A percentile compares a stretch with the other conserved stretches of the same genome.
These are phyloP conservation scores for Chloropsis cyanopogon DNA, from an alignment of 2,113 vertebrate genomes.

Conservation along the genomic window DNA sequence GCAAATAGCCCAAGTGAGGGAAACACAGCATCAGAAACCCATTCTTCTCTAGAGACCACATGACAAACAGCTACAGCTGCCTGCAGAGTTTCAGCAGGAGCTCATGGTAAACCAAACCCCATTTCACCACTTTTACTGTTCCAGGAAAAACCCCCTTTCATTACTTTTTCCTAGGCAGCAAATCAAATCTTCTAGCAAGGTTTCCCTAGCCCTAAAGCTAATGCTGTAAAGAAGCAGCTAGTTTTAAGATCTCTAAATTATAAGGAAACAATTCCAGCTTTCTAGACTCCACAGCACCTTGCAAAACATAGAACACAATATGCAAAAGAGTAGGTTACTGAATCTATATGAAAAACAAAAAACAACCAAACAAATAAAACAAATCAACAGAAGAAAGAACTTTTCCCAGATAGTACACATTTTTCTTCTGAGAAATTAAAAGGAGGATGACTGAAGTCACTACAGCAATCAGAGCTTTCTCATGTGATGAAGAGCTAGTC, in stretches of 20 bases:
- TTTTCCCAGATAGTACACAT: neutral
- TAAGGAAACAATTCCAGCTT: neutral
- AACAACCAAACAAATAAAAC: neutral
- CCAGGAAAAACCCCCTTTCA: neutral
- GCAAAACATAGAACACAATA: neutral
- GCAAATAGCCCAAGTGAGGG: neutral
- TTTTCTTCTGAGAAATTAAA: neutral
- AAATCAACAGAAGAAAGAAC: neutral
- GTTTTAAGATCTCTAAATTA: neutral
- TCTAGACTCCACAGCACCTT: neutral
- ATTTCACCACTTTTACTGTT: neutral
- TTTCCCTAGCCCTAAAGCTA: neutral
- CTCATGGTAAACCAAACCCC: neutral
- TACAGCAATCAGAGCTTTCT: neutral
- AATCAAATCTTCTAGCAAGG: neutral
- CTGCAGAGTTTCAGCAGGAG: neutral
- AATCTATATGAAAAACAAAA: neutral
- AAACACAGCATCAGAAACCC: neutral
- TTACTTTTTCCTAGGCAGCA: neutral
- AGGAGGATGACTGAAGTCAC: neutral
- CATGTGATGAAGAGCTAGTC: neutral
- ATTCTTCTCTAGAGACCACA: neutral
- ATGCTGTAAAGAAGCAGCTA: neutral
- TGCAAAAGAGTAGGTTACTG: neutral
- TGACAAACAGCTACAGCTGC: neutral